Evolutionary conservation across 2,888 invertebrate species (phyloP).

Genomic region (Eristalis tenax): DNA sequence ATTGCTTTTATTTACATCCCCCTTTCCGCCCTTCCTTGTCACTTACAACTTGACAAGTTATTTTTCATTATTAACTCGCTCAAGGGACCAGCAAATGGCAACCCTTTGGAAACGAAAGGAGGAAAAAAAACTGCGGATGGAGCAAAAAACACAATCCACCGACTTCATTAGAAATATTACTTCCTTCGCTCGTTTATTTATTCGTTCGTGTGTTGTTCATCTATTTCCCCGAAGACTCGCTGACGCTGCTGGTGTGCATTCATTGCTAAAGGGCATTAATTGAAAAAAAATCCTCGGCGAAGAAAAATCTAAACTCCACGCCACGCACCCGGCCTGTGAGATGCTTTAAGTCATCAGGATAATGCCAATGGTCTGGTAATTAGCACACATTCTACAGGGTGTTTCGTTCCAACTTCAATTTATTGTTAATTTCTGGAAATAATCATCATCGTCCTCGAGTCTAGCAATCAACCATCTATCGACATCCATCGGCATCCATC

Average conservation of each 20-base stretch:
- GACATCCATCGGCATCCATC: not conserved
- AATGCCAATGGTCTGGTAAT: not conserved
- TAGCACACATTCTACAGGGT: not conserved
- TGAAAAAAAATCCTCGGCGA: not conserved
- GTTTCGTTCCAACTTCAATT: slow-evolving; percentile 4
- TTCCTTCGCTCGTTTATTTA: not conserved
- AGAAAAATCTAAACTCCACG: not conserved
- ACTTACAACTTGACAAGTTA: not conserved
- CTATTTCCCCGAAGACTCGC: slow-evolving; percentile 9
- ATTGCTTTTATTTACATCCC: not conserved
- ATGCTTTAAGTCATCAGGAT: not conserved
- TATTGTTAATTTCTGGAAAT: slow-evolving; percentile 22
- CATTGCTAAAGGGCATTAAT: not conserved
- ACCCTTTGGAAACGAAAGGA: not conserved
- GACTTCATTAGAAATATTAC: slow-evolving; percentile 10
- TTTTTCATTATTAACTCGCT: not conserved
- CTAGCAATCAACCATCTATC: not conserved
- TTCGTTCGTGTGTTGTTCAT: not conserved
- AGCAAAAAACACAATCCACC: not conserved
- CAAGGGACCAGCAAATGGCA: not conserved
- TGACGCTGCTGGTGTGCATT: not conserved
- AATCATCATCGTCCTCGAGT: not conserved
- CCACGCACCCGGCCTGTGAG: not conserved
- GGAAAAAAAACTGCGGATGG: not conserved
- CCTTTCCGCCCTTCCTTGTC: not conserved